Conservation (phyloP, 2,797 vertebrate genomes). For the Notolepis coatsorum region DNA sequence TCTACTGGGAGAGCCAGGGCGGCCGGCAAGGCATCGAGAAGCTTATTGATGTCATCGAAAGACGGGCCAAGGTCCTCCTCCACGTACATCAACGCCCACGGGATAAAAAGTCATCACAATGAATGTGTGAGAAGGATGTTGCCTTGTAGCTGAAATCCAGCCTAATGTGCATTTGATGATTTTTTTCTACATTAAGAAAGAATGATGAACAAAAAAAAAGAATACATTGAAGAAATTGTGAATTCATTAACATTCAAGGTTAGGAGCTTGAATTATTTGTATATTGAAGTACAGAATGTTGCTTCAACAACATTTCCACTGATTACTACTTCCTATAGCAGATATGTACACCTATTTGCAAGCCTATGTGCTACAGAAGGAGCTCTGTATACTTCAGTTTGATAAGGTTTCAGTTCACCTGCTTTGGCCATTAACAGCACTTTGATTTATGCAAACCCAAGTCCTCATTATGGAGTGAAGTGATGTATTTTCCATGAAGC, state of each 20-base stretch:
- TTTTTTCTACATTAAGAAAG: neutral
- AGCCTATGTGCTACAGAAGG: too few species aligned
- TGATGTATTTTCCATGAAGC: neutral
- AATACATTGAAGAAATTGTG: neutral
- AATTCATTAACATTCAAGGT: neutral
- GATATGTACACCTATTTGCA: too few species aligned
- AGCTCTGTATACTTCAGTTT: too few species aligned
- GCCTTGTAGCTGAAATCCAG: too few species aligned
- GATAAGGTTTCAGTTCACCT: too few species aligned
- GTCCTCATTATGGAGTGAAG: too few species aligned
- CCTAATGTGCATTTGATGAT: too few species aligned
- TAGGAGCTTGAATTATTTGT: neutral
- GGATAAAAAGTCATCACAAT: slow-evolving; percentile 86
- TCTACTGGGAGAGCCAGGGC: slow-evolving; percentile 96
- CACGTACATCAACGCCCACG: slow-evolving; percentile 93
- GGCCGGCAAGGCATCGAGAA: slow-evolving; percentile 94
- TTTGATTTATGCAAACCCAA: too few species aligned
- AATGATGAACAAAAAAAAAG: neutral
- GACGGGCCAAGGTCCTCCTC: slow-evolving; percentile 89
- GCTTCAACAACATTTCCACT: too few species aligned
- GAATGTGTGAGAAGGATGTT: slow-evolving; percentile 82
- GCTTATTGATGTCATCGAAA: slow-evolving; percentile 94
- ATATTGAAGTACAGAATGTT: neutral
- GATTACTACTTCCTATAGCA: too few species aligned
- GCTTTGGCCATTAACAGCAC: too few species aligned